Evolutionary conservation across 2,888 invertebrate genomes (phyloP).

Genomic region (Idaea biselata): DNA sequence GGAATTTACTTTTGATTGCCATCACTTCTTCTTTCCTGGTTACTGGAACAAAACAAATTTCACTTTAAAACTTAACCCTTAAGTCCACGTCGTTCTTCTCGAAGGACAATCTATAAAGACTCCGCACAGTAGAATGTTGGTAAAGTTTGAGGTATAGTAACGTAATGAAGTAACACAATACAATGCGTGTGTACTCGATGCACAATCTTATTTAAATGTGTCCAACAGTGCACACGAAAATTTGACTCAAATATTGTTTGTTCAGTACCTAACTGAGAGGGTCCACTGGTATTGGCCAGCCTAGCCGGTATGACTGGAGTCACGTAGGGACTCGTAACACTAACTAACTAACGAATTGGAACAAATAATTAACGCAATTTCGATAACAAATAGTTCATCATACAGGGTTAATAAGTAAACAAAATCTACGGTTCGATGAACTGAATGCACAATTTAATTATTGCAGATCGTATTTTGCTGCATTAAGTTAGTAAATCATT

Average conservation of each 20-base stretch:
- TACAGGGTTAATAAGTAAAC: slow-evolving; percentile 33
- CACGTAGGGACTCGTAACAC: slow-evolving; percentile 35
- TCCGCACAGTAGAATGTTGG: background rate
- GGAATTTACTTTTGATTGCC: slow-evolving; percentile 88
- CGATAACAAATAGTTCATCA: slow-evolving; percentile 40
- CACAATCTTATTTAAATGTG: slow-evolving; percentile 22
- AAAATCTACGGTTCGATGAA: slow-evolving; percentile 47
- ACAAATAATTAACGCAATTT: slow-evolving; percentile 46
- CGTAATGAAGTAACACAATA: slow-evolving; percentile 7
- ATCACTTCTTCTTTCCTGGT: slow-evolving; percentile 87
- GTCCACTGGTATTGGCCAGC: slow-evolving; percentile 17
- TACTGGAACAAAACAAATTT: slow-evolving; percentile 68
- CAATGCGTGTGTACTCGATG: slow-evolving; percentile 3
- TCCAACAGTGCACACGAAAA: slow-evolving; percentile 6
- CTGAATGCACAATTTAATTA: slow-evolving; percentile 20
- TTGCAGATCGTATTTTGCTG: slow-evolving; percentile 9
- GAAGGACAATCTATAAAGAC: background rate
- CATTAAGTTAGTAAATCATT: background rate
- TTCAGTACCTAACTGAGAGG: too few relatives aligned
- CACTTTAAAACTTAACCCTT: slow-evolving; percentile 11
- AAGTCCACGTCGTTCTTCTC: background rate
- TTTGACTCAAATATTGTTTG: slow-evolving; percentile 14
- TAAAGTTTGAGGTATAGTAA: background rate
- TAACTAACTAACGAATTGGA: slow-evolving; percentile 39
- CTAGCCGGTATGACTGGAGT: slow-evolving; percentile 25